Conservation (phyloP, 2,113 vertebrate genomes). For the Prinia subflava region DNA sequence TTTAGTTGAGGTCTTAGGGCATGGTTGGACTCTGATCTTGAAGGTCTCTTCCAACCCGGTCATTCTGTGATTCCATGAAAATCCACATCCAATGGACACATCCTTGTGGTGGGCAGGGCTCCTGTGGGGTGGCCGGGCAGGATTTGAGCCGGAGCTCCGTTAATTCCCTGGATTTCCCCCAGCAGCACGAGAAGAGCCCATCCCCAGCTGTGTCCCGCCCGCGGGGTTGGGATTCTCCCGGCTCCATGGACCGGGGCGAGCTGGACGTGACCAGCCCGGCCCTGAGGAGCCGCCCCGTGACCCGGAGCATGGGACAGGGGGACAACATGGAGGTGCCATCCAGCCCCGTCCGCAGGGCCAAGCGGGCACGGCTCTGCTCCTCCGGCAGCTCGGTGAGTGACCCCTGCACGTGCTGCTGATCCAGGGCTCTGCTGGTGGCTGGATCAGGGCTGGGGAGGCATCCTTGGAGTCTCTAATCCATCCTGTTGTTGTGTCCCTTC, state of each 20-base stretch:
- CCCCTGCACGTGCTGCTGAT: too few relatives aligned
- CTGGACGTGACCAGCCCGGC: slow-evolving; percentile 71
- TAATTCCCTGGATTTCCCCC: not conserved
- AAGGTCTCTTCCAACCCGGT: not conserved
- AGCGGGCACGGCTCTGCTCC: slow-evolving; percentile 85
- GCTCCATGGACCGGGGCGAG: slow-evolving; percentile 72
- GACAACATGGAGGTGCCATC: slow-evolving; percentile 75
- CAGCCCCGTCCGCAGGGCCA: slow-evolving; percentile 79
- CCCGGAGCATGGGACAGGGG: slow-evolving; percentile 85
- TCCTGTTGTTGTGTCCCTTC: fast-evolving
- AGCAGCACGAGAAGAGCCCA: slow-evolving; percentile 73
- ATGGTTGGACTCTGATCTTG: too few relatives aligned
- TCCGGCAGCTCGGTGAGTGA: slow-evolving; percentile 78
- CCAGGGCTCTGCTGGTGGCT: not conserved
- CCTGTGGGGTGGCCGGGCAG: not conserved
- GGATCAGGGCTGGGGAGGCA: fast-evolving
- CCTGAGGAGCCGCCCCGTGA: slow-evolving; percentile 78
- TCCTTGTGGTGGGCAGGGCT: not conserved
- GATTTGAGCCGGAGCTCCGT: fast-evolving
- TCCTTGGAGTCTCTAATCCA: not conserved
- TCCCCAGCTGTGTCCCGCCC: slow-evolving; percentile 69
- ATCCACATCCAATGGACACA: not conserved
- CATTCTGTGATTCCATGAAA: not conserved
- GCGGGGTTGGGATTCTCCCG: slow-evolving; percentile 81
- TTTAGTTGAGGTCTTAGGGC: too few relatives aligned